phyloP scores from a whole-genome alignment of 2,888 invertebrate genomes.

The Limenitis camilla region DNA sequence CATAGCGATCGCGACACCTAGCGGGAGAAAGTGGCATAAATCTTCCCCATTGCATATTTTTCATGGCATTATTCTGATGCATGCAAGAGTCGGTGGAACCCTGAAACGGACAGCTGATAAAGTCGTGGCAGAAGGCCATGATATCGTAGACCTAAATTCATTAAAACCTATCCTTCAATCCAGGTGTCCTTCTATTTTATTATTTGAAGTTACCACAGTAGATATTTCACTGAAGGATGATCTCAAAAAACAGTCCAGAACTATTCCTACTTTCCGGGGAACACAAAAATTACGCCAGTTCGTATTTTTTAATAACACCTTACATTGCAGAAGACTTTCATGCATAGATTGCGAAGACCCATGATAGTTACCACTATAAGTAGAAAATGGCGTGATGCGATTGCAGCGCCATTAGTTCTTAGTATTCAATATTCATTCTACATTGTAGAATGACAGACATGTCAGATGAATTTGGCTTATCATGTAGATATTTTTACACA shows the following conservation, averaged over 20 bases:
- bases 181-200: slow-evolving; percentile 14
- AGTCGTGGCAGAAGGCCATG: slow-evolving; percentile 23
- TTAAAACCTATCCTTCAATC: slow-evolving; percentile 15
- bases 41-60: too few species aligned
- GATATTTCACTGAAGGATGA: slow-evolving; percentile 23
- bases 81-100: slow-evolving; percentile 40
- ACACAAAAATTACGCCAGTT: slow-evolving; percentile 19
- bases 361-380: too few species aligned
- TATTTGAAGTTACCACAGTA: slow-evolving; percentile 26
- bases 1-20: too few species aligned
- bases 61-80: slow-evolving; percentile 40
- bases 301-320: slow-evolving; percentile 16
- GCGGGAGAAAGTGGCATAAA: too few species aligned
- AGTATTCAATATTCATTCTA: too few species aligned
- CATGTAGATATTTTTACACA: too few species aligned
- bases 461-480: too few species aligned
- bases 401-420: too few species aligned
- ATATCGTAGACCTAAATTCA: slow-evolving; percentile 23
- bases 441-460: too few species aligned
- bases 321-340: slow-evolving; percentile 21
- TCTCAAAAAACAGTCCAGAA: slow-evolving; percentile 21
- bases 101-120: slow-evolving; percentile 36
- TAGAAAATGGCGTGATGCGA: too few species aligned
- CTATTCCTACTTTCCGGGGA: slow-evolving; percentile 24
- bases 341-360: not conserved